Evolutionary conservation across 2,888 invertebrate species (phyloP).

Genomic region (Syrphus vitripennis): DNA sequence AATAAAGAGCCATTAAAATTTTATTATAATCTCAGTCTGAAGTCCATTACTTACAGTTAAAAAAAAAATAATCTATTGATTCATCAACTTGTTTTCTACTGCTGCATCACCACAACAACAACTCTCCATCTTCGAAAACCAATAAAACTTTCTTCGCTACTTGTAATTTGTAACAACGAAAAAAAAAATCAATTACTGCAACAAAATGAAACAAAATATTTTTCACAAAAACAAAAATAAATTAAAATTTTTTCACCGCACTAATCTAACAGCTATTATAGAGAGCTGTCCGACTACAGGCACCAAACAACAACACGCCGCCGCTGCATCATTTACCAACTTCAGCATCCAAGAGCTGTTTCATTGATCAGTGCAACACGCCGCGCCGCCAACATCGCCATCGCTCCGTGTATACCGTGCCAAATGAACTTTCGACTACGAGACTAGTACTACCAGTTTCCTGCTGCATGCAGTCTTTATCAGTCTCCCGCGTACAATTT

Average conservation of each 20-base stretch:
- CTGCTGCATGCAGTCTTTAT: background rate
- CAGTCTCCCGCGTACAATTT: conserved; percentile 49
- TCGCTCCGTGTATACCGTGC: background rate
- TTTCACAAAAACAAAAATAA: background rate
- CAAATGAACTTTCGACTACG: conserved; percentile 10
- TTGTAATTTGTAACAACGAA: background rate
- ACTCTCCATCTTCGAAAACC: background rate
- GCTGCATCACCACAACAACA: background rate
- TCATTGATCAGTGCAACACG: conserved; percentile 42
- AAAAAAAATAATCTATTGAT: background rate
- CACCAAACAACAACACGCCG: background rate
- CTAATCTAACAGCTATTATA: background rate
- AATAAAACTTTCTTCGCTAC: conserved; percentile 44
- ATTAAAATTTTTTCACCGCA: background rate
- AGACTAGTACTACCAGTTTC: conserved; percentile 13
- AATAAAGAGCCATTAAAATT: background rate
- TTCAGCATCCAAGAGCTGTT: conserved; percentile 31
- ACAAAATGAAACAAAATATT: background rate
- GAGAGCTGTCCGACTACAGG: background rate
- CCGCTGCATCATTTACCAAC: background rate
- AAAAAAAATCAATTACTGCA: conserved; percentile 10
- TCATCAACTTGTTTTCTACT: background rate
- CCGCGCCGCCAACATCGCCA: background rate
- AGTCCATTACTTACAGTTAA: background rate
- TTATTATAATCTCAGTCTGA: background rate